Base-by-base conservation (phyloP, 1,140 invertebrate genomes). In the Drosophila pandora region DNA sequence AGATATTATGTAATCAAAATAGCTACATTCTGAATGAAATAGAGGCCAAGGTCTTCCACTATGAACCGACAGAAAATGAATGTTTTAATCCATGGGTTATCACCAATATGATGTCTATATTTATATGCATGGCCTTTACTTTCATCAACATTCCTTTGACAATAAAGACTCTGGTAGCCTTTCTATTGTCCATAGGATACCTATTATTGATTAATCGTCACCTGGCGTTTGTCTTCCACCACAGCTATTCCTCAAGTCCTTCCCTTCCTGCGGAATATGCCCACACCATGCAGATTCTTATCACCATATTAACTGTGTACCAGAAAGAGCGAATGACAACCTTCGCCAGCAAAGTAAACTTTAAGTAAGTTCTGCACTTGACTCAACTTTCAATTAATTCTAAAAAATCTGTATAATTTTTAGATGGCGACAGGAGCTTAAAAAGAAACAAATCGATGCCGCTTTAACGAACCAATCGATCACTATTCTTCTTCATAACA, bases 311-410 rank as follows among this genome's bases (percentile, higher is more conserved):
- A 17, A 95, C 94, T 1, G 92, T 97, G 6, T 95, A 96, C 90
- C 93, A 96, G 22, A 95, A 97, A 53, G 96, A 97, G 89, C 94
- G 97, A 84, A 96, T 96, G 93, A 95, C 96, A 10, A 97, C 98
- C 91, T 98, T 97, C 78, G 95, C 97, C 70, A 95, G 95, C 83
- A 93, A 97, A 75, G 92, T 98, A 17, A 97, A 98, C 90, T 93
- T 93, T 22, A 78, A 70, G 91, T 92, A 43, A 82, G 77, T 79
- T 32, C 9, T 8, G 0, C 12, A 2, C 22, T n/a, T 9, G 13
- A n/a, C 4, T 34, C 28, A 13, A 8, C 2, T 12, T 45, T 5
- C 34, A 21, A 17, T 13, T 1, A 9, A 6, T 22, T 5, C 7
- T 43, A 3, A 3, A 2, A 21, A 13, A 21, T 17, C 13, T 1